These are phyloP conservation scores for Chrysolina oricalcia DNA, from an alignment of 2,888 invertebrate genomes.

Conservation along the genomic window DNA sequence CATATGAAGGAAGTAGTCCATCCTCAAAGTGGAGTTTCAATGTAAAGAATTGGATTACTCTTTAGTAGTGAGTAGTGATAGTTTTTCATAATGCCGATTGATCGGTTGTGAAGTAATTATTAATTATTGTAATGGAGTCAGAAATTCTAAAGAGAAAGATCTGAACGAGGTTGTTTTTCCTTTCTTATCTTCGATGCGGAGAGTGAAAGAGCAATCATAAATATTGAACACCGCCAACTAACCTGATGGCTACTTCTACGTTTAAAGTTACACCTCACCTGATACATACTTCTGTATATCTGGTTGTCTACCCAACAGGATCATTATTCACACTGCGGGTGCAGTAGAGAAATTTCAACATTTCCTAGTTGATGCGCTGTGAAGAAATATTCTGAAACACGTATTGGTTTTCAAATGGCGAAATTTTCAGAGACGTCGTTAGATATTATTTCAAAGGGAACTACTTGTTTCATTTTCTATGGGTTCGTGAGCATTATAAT, in stretches of 20 bases:
- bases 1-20: no score
- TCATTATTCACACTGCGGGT: background rate
- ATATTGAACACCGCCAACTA: background rate
- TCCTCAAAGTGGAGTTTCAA: no score
- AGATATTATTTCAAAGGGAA: no score
- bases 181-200: background rate
- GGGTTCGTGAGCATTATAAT: no score
- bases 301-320: constrained; percentile 4
- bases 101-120: background rate
- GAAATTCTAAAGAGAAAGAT: background rate
- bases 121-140: background rate
- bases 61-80: background rate
- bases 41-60: no score
- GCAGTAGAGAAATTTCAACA: no score
- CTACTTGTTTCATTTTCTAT: no score
- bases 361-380: no score
- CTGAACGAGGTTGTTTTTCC: background rate
- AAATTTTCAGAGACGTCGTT: no score
- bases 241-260: background rate
- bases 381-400: no score
- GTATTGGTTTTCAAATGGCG: no score
- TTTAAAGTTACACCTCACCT: background rate
- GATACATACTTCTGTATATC: background rate
- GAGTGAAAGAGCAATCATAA: background rate
- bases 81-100: background rate